A percentile compares a stretch with the other conserved stretches of the same genome.
These are phyloP conservation scores for Paramormyrops hopkinsi DNA, from an alignment of 2,797 vertebrate species.

Conservation along the genomic window DNA sequence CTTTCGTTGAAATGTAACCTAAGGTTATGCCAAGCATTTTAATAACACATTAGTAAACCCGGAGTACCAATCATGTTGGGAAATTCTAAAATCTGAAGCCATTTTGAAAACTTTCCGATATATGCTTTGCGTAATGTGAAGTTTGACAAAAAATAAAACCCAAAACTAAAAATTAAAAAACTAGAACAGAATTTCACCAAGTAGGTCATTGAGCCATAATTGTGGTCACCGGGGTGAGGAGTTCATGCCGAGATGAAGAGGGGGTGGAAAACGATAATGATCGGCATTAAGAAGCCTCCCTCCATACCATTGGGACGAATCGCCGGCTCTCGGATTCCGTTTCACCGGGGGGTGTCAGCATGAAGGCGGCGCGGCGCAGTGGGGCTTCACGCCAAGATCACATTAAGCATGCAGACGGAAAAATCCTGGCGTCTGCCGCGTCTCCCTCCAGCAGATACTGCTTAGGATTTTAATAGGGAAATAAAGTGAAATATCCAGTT, in stretches of 20 bases:
- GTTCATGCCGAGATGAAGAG: neutral
- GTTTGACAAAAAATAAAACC: slow-evolving; percentile 4
- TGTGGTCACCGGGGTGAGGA: neutral
- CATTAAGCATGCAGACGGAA: neutral
- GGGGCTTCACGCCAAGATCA: neutral
- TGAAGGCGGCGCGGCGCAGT: neutral
- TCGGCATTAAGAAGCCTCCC: neutral
- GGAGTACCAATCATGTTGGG: neutral
- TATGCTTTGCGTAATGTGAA: neutral
- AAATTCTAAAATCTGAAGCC: neutral
- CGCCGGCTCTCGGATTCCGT: neutral
- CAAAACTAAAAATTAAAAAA: neutral
- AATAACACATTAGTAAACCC: neutral
- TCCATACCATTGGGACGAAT: neutral
- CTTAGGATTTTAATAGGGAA: neutral
- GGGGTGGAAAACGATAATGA: neutral
- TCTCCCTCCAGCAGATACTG: neutral
- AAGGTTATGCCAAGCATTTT: neutral
- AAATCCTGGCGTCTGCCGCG: neutral
- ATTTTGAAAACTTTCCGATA: neutral
- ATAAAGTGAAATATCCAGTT: slow-evolving; percentile 20
- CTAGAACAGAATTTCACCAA: neutral
- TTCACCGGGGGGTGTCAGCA: neutral
- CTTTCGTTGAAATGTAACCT: neutral
- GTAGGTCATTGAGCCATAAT: neutral